Evolutionary conservation across 2,888 invertebrate species (phyloP).

Genomic region (Tyria jacobaeae): DNA sequence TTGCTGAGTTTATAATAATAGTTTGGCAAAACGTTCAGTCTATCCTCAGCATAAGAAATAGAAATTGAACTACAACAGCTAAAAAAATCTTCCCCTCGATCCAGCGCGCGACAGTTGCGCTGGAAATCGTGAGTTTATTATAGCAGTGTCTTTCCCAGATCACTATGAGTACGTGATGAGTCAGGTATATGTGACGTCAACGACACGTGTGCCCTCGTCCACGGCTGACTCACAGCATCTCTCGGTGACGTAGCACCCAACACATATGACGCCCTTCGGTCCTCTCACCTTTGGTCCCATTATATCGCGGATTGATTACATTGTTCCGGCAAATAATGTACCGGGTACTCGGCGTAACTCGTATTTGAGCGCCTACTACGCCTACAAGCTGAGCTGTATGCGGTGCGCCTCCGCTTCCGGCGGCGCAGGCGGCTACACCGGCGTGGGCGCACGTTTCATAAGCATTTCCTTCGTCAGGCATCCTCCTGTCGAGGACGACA

Average conservation of each 20-base stretch:
- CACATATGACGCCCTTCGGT: slow-evolving; percentile 62
- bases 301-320: slow-evolving; percentile 59
- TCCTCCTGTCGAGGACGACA: slow-evolving; percentile 67
- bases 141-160: slow-evolving; percentile 55
- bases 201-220: slow-evolving; percentile 69
- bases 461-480: slow-evolving; percentile 76
- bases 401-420: slow-evolving; percentile 78
- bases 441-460: slow-evolving; percentile 79
- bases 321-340: slow-evolving; percentile 47
- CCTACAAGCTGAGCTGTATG: slow-evolving; percentile 57
- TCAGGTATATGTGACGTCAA: slow-evolving; percentile 78
- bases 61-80: not conserved
- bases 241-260: slow-evolving; percentile 65
- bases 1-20: no score
- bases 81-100: not conserved
- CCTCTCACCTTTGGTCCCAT: slow-evolving; percentile 63
- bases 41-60: no score
- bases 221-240: slow-evolving; percentile 72
- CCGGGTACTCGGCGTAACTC: slow-evolving; percentile 31
- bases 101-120: slow-evolving; percentile 6
- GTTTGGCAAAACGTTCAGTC: no score
- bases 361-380: slow-evolving; percentile 47
- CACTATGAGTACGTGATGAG: slow-evolving; percentile 65
- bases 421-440: slow-evolving; percentile 39
- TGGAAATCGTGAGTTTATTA: slow-evolving; percentile 30